These are phyloP conservation scores for Porites lobata DNA, from an alignment of 92 coral and sea anemone species.

Conservation along the genomic window DNA sequence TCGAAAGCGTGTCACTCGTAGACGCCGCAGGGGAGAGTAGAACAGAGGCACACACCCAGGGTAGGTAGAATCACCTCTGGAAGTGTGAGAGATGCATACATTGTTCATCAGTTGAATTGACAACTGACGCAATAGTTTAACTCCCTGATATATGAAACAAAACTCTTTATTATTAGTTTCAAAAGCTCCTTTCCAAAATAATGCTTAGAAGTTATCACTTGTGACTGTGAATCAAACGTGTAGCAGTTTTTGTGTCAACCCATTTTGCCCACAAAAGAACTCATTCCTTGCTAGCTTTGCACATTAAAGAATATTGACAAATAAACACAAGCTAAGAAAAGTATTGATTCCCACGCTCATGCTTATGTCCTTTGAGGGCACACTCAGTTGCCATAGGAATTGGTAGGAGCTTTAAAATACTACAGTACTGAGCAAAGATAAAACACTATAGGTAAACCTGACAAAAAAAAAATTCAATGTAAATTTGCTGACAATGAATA, in stretches of 20 bases:
- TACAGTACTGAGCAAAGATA: not conserved
- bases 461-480: not conserved
- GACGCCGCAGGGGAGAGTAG: conserved; percentile 76
- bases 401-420: no score
- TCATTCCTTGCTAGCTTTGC: not conserved
- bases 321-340: not conserved
- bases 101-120: conserved; percentile 87
- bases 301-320: not conserved
- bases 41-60: conserved; percentile 71
- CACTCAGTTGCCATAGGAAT: not conserved
- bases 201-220: not conserved
- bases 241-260: not conserved
- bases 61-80: conserved; percentile 75
- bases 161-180: conserved; percentile 70
- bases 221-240: not conserved
- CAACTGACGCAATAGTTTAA: conserved; percentile 83
- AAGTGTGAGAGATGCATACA: conserved; percentile 81
- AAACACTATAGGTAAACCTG: no score
- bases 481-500: not conserved
- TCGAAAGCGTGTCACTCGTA: conserved; percentile 75
- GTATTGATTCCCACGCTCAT: no score
- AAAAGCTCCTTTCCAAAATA: not conserved
- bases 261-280: not conserved
- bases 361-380: not conserved
- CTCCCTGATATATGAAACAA: conserved; percentile 73